These are phyloP conservation scores for Piprites chloris DNA, from an alignment of 2,113 vertebrate species.

Conservation along the genomic window DNA sequence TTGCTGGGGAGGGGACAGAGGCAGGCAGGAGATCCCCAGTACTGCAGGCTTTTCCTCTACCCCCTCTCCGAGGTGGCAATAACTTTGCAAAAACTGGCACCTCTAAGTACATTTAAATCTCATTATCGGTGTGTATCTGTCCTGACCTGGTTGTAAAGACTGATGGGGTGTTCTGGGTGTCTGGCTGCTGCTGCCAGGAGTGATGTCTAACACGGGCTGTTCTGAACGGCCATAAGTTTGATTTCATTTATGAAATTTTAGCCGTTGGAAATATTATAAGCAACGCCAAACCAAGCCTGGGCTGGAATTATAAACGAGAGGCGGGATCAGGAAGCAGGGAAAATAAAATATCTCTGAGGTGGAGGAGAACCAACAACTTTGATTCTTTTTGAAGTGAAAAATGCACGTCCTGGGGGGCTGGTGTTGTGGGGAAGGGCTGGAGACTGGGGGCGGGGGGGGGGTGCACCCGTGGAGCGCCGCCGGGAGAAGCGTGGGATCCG, in stretches of 20 bases:
- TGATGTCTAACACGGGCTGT: fast-evolving
- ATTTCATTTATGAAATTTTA: not conserved
- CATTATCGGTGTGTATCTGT: not conserved
- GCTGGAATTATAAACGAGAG: not conserved
- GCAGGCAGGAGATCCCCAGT: not conserved
- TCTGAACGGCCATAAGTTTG: not conserved
- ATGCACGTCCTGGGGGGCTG: not conserved
- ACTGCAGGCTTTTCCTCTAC: not conserved
- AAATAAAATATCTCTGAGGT: not conserved
- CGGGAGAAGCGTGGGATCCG: not conserved
- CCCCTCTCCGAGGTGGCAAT: not conserved
- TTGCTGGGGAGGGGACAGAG: not conserved
- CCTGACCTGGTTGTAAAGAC: not conserved
- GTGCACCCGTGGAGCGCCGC: not conserved
- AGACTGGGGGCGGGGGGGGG: not conserved
- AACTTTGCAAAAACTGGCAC: not conserved
- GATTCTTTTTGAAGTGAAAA: not conserved
- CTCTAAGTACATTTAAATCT: not conserved
- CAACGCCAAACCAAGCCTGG: not conserved
- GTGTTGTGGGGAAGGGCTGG: not conserved
- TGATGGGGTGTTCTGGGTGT: not conserved
- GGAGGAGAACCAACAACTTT: fast-evolving
- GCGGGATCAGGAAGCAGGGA: not conserved
- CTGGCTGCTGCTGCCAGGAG: not conserved
- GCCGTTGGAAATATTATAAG: not conserved